Evolutionary conservation across 2,888 invertebrate species (phyloP), one percentile per base, ranked within the genome.

Genomic region (Coelinius sp.): DNA sequence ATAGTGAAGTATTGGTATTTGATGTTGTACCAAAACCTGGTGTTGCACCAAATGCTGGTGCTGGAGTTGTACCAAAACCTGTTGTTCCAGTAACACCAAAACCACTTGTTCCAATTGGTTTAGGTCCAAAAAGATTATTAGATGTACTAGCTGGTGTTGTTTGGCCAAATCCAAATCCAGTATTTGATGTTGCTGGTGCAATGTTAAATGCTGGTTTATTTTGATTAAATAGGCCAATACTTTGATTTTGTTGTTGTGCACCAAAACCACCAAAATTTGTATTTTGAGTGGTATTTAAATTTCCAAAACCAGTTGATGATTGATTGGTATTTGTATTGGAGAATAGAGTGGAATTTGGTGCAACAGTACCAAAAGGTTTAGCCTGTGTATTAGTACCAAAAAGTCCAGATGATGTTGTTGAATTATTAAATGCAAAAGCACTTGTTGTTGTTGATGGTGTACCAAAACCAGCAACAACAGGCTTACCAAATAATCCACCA

Each of bases 401-500:
- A 14, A 88, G 80, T 79, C 86, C 88, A 5, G 85, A 82, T 46
- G 86, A 83, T 0, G 88, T 83, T 1, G 88, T 83, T 1, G 85
- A 82, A 22, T 88, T 78, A 79, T 84, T 88, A 63, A 89, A 89
- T 44, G 87, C 85, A 78, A 89, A 89, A 41, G 86, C 86, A 52
- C 88, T 88, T 0, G 88, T 84, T 7, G 88, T 81, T 83, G 85
- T 83, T n/a, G 89, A 89, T 59, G 88, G 86, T 22, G 89, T 82
- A 52, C 92, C 93, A 82, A 93, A 93, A 12, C 88, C 91, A 64
- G 91, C 88, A 77, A 89, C 90, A 66, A 89, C 90, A 66, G 90
- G 90, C 88, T 93, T 93, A 0, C 92, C 93, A 87, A 95, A 93
- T 41, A 94, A 89, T 62, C 91, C 89, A 49, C 91, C 89, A 0